Evolutionary conservation across 2,888 invertebrate species (phyloP), one percentile per base, ranked within the genome.

Genomic region (Mesoligia furuncula): DNA sequence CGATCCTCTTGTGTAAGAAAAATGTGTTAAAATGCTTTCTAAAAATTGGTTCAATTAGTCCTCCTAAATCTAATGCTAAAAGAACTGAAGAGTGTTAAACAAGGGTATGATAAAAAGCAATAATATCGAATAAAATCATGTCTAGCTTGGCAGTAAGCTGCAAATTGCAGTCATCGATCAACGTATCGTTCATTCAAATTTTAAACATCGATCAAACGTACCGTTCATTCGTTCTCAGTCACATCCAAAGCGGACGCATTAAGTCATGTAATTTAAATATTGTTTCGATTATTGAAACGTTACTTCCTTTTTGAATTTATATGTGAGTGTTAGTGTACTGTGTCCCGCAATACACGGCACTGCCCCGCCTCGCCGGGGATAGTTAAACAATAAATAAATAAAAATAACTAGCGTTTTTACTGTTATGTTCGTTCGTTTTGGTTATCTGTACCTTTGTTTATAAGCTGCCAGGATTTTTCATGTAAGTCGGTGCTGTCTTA

Each of bases 301-400:
- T 95, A 94, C 93, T 94, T 94, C 93, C 93, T 94, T 95, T 95
- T 95, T 94, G 94, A 93, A 96, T 95, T 95, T 95, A 94, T 95
- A 95, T 95, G 93, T 95, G 91, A 91, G 92, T 93, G 92, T 92
- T 93, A 92, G 94, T 94, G 94, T 95, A 93, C 89, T 90, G 91
- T 93, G 91, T 91, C 93, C 94, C 93, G 95, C 94, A 93, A 94
- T 93, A 95, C 95, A 93, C 92, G 83, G 88, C 92, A 93, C 94
- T 93, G 87, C 92, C 93, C 91, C 91, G 88, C 87, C 91, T 85
- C 82, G 89, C 89, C 90, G 95, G 94, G 95, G 93, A 89, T 95
- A 95, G 95, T 95, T 95, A 95, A 95, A 94, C 91, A 93, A 95
- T 95, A 94, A 96, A 95, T 94, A 93, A 94, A 94, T 93, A 90